Evolutionary conservation across 64 coral and sea anemone species (phyloP).

Genomic region (Pachyseris speciosa): DNA sequence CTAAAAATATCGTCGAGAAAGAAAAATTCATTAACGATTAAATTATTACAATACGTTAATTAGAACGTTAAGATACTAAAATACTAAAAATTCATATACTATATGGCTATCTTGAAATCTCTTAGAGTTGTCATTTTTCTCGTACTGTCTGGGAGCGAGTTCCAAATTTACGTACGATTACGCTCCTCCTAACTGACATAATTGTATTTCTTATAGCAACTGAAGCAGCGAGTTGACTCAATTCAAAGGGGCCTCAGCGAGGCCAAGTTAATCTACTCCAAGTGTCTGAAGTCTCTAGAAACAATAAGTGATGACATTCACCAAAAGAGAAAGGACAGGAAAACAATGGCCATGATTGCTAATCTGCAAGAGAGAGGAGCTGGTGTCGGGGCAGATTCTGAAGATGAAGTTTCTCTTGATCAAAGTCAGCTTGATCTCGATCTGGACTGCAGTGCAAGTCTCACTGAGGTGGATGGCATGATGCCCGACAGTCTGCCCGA

Average conservation of each 20-base stretch:
- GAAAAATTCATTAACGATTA: too few species aligned
- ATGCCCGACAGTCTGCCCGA: not conserved
- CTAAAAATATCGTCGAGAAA: too few species aligned
- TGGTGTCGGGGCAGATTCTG: constrained; percentile 91
- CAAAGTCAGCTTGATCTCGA: constrained; percentile 90
- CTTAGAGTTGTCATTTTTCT: too few species aligned
- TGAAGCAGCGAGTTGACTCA: constrained; percentile 86
- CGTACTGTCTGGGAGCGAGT: too few species aligned
- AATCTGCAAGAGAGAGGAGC: constrained; percentile 80
- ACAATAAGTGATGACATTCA: constrained; percentile 92
- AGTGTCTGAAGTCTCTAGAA: constrained; percentile 81
- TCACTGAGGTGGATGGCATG: constrained; percentile 31
- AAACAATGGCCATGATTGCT: constrained; percentile 51
- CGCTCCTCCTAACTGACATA: not conserved
- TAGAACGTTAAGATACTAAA: too few species aligned
- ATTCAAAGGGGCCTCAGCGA: constrained; percentile 75
- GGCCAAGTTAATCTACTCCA: constrained; percentile 77
- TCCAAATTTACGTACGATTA: too few species aligned
- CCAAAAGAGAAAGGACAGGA: constrained; percentile 83
- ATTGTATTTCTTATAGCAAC: constrained; percentile 61
- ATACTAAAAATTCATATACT: too few species aligned
- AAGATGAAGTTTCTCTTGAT: constrained; percentile 75
- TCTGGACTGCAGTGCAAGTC: constrained; percentile 53
- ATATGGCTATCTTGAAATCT: too few species aligned
- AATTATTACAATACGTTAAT: too few species aligned